These are phyloP conservation scores for Progne subis DNA, from an alignment of 2,113 vertebrate species.

Conservation along the genomic window DNA sequence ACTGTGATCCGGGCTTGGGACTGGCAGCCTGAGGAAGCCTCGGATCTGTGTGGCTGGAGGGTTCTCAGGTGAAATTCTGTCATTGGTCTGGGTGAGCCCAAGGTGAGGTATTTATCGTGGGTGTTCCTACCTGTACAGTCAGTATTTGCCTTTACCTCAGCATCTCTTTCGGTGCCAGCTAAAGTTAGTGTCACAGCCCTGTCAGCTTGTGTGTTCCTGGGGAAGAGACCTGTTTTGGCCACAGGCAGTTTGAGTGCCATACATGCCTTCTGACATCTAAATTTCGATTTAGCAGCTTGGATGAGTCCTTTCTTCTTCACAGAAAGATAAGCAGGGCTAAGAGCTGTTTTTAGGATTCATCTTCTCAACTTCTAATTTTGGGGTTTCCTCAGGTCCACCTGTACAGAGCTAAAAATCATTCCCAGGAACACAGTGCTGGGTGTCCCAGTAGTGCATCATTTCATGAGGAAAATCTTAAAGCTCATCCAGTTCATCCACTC, in stretches of 20 bases:
- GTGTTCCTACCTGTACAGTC: neutral
- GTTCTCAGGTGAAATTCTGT: neutral
- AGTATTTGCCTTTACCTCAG: neutral
- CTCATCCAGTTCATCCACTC: neutral
- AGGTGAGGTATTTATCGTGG: fast-evolving
- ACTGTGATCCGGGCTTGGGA: neutral
- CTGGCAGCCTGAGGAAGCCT: neutral
- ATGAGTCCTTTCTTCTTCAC: neutral
- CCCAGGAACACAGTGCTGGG: neutral
- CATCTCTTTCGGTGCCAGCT: neutral
- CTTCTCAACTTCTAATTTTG: neutral
- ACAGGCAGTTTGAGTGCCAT: neutral
- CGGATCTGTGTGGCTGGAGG: neutral
- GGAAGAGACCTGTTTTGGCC: neutral
- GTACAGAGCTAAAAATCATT: neutral
- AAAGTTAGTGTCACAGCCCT: neutral
- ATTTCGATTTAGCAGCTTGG: neutral
- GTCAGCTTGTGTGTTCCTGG: neutral
- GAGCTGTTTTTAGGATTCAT: neutral
- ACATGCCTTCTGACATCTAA: neutral
- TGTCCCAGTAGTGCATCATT: neutral
- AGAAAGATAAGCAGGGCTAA: neutral
- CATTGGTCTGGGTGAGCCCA: fast-evolving
- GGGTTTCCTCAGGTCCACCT: neutral
- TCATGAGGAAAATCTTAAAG: neutral